Conservation (phyloP, 2,797 vertebrate genomes). For the Phrynocephalus forsythii region DNA sequence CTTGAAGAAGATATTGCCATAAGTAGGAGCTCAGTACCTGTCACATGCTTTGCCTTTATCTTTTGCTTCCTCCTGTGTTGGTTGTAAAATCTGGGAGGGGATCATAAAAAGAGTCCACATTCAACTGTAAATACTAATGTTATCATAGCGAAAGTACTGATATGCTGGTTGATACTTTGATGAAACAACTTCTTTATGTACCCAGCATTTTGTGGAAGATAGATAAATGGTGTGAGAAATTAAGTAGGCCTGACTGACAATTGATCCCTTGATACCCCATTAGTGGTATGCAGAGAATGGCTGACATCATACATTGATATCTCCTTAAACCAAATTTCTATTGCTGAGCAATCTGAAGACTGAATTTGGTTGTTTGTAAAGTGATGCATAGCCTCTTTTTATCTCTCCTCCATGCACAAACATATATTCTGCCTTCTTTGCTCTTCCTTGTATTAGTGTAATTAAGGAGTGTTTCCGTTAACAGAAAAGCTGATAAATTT, state of each 20-base stretch:
- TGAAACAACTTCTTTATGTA: constrained; percentile 8
- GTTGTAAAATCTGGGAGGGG: no score
- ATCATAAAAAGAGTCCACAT: no score
- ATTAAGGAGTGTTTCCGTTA: no score
- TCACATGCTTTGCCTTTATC: no score
- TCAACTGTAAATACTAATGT: not conserved
- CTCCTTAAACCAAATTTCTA: constrained; percentile 77
- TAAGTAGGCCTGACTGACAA: constrained; percentile 81
- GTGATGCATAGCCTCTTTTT: constrained; percentile 74
- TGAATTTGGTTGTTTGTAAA: no score
- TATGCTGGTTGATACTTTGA: not conserved
- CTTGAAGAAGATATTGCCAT: no score
- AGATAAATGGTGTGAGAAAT: constrained; percentile 28
- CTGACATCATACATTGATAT: constrained; percentile 85
- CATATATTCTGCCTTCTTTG: rapidly evolving
- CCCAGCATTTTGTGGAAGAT: constrained; percentile 34
- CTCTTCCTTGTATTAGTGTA: not conserved
- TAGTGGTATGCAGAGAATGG: constrained; percentile 81
- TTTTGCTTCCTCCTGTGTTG: no score
- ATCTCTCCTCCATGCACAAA: rapidly evolving
- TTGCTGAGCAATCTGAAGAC: constrained; percentile 34
- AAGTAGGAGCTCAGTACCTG: no score
- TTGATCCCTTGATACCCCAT: constrained; percentile 88
- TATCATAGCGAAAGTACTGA: not conserved
- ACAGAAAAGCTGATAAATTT: no score